These are phyloP conservation scores for Drosophila subpulchrella DNA, from an alignment of 1,140 invertebrate species.

Conservation along the genomic window DNA sequence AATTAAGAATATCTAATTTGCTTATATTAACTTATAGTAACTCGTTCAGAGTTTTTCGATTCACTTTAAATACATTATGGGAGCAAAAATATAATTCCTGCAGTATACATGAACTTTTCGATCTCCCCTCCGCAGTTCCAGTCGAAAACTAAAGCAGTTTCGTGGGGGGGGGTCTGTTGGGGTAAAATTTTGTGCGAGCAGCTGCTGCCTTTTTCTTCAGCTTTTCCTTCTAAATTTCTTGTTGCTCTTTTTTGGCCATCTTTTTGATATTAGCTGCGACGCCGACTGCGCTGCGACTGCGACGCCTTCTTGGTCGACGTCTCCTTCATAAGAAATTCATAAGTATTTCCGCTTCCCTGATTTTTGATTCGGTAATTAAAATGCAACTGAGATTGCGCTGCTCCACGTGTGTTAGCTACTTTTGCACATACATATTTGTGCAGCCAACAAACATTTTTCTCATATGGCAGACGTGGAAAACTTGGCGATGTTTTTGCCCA, in stretches of 20 bases:
- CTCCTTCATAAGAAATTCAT: constrained; percentile 77
- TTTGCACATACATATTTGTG: constrained; percentile 18
- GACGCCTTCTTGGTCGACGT: constrained; percentile 50
- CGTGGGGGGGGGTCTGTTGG: neutral
- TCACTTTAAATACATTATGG: no score
- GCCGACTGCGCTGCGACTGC: constrained; percentile 4
- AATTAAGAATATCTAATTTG: no score
- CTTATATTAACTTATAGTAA: no score
- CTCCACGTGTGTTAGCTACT: constrained; percentile 3
- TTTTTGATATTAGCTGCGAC: constrained; percentile 29
- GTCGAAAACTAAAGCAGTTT: constrained; percentile 19
- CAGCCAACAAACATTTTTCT: constrained; percentile 41
- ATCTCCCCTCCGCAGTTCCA: neutral
- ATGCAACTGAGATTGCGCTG: constrained; percentile 76
- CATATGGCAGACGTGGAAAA: constrained; percentile 26
- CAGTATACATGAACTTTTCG: neutral
- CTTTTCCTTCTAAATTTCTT: constrained; percentile 20
- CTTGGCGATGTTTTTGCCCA: neutral
- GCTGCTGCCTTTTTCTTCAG: constrained; percentile 38
- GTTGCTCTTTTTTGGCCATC: constrained; percentile 32
- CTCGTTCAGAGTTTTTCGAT: no score
- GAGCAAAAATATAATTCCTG: no score
- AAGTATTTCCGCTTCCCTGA: constrained; percentile 80
- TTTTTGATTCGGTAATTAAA: constrained; percentile 82
- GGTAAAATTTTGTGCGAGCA: constrained; percentile 40